Percentiles rank a stretch among this genome's conserved stretches.
phyloP scores from a whole-genome alignment of 2,113 vertebrate genomes.

The Nannobrachium achirus region DNA sequence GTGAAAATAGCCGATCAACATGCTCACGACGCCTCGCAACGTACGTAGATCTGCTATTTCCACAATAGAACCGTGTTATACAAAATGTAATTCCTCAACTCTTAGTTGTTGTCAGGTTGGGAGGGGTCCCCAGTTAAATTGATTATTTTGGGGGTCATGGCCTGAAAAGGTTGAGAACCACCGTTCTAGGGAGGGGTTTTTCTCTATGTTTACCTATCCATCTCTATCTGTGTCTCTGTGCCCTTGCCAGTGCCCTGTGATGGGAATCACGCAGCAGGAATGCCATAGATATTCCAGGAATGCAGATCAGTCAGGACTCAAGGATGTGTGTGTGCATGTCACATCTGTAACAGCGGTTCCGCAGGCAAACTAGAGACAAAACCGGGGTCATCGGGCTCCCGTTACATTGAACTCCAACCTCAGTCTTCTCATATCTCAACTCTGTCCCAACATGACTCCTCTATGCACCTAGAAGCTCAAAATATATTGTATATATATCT shows the following conservation, averaged over 20 bases:
- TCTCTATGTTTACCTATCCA: constrained; percentile 14
- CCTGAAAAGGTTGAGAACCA: no score
- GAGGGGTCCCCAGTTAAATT: no score
- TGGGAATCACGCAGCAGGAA: constrained; percentile 51
- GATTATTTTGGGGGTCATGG: no score
- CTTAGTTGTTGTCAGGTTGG: no score
- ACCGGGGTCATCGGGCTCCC: constrained; percentile 8
- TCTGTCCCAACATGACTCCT: background rate
- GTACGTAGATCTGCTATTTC: no score
- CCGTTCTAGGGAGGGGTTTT: no score
- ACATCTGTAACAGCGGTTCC: constrained; percentile 18
- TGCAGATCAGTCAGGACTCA: constrained; percentile 42
- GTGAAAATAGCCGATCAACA: no score
- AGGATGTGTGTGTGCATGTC: background rate
- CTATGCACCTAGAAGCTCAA: no score
- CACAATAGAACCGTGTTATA: no score
- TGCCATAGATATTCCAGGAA: constrained; percentile 64
- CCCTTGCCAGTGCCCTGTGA: constrained; percentile 17
- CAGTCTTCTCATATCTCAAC: background rate
- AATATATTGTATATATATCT: background rate
- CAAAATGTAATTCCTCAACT: no score
- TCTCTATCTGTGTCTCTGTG: constrained; percentile 13
- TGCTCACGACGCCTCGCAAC: no score
- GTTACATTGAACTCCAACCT: constrained; percentile 36
- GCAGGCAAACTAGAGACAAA: background rate